Base-by-base conservation (phyloP, 2,888 invertebrate genomes). In the Podabrus alpinus region DNA sequence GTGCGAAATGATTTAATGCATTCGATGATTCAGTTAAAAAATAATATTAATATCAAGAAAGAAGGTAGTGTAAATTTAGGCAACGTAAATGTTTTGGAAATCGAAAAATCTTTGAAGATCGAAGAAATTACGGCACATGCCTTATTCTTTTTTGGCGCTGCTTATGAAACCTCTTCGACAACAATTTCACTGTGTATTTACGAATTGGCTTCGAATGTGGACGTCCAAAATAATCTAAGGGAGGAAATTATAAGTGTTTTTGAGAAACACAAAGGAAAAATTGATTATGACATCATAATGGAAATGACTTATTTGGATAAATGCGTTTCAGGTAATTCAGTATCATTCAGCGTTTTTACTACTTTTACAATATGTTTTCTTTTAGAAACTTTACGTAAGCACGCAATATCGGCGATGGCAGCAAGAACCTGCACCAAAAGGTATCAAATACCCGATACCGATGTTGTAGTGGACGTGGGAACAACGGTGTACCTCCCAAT, bases 221-320 rank as follows among this genome's bases (percentile, higher is more conserved):
- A 86, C 0, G 78, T 88, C 3, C 90, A 90, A 77, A 82, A 86
- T 1, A 87, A 84, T 66, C 76, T 87, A 0, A 81, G 88, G 11
- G 73, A 81, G 0, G 90, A 90, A 81, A 86, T 90, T 4, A 78
- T 83, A 1, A 78, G 73, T 0, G 86, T 87, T 1, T 74, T 88
- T 25, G 79, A 81, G 10, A 84, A 83, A 25, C 82, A 88, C 69
- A 81, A 86, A 4, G 86, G 87, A 0, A 79, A 86, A 76, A 79
- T 90, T 13, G 87, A 85, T 9, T 89, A 89, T 77, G 89, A 90
- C 10, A 85, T 87, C 1, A 79, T 89, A 72, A 82, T 83, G 77
- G 88, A 89, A 25, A 86, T 90, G 87, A 83, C 83, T 0, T 90
- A 89, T 80, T 79, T 90, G 72, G 88, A 88, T 67, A 86, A 87